phyloP scores from a whole-genome alignment of 2,888 invertebrate genomes.

The Drosophila imparisetae region DNA sequence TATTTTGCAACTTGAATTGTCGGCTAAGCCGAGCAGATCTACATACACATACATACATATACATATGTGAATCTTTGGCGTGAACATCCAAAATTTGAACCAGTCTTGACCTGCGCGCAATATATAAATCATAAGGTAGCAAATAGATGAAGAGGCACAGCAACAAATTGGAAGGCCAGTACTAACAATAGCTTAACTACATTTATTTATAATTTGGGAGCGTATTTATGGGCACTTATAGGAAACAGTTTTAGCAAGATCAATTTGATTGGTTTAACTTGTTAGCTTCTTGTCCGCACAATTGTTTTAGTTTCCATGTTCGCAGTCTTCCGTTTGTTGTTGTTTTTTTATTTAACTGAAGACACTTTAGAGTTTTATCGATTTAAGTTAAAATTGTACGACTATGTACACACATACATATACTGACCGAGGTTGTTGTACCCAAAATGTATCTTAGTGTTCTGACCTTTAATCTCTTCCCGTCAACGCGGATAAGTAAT shows the following conservation, averaged over 20 bases:
- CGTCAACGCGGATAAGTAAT: conserved; percentile 44
- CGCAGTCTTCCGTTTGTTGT: background rate
- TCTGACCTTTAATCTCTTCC: conserved; percentile 28
- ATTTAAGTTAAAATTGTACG: conserved; percentile 48
- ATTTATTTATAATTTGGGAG: background rate
- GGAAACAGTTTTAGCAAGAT: background rate
- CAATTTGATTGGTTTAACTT: background rate
- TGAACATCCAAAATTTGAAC: background rate
- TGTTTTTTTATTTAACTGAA: too few species aligned
- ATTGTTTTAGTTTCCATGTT: background rate
- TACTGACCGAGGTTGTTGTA: conserved; percentile 33
- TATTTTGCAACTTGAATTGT: too few species aligned
- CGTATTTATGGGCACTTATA: background rate
- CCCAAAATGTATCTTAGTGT: conserved; percentile 1
- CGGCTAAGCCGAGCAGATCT: too few species aligned
- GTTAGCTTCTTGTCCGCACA: background rate
- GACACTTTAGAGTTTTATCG: conserved; percentile 41
- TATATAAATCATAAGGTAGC: background rate
- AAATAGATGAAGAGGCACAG: background rate
- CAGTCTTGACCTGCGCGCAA: background rate
- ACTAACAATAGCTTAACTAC: background rate
- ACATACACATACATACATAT: too few species aligned
- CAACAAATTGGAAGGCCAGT: background rate
- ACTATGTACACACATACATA: conserved; percentile 5
- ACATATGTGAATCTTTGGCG: background rate